Percentiles rank a stretch among this genome's conserved stretches.
These are phyloP conservation scores for Macrobrachium nipponense DNA, from an alignment of 1,140 invertebrate species.

Conservation along the genomic window DNA sequence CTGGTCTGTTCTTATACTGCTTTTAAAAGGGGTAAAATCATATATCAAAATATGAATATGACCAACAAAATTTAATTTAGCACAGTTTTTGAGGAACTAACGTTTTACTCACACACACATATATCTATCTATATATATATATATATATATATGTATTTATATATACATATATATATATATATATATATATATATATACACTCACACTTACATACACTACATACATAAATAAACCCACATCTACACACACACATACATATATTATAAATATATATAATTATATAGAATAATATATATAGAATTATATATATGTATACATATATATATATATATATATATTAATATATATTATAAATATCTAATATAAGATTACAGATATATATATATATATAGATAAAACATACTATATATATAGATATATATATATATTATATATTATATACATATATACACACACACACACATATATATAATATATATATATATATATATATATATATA, in stretches of 20 bases:
- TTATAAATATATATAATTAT: slow-evolving; percentile 4
- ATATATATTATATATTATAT: too few relatives aligned
- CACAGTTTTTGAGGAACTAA: too few relatives aligned
- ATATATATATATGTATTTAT: slow-evolving; percentile 18
- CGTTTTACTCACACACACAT: neutral
- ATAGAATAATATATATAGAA: slow-evolving; percentile 8
- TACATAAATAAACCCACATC: slow-evolving; percentile 1
- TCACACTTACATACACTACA: slow-evolving; percentile 1
- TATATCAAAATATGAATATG: too few relatives aligned
- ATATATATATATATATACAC: slow-evolving; percentile 14
- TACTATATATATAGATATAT: too few relatives aligned
- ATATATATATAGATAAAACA: too few relatives aligned
- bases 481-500: neutral
- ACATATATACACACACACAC: too few relatives aligned
- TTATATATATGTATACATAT: slow-evolving; percentile 6
- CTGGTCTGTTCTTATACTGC: too few relatives aligned
- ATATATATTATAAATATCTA: neutral
- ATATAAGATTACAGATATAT: neutral
- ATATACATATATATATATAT: slow-evolving; percentile 21
- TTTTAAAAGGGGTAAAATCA: too few relatives aligned
- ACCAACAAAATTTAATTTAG: too few relatives aligned
- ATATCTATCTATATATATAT: slow-evolving; percentile 8
- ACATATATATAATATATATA: neutral
- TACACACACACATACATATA: too few relatives aligned
- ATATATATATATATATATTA: neutral